Percentiles rank a stretch among this genome's conserved stretches.
phyloP scores from a whole-genome alignment of 1,140 invertebrate genomes.

The Drosophila pseudoobscura region DNA sequence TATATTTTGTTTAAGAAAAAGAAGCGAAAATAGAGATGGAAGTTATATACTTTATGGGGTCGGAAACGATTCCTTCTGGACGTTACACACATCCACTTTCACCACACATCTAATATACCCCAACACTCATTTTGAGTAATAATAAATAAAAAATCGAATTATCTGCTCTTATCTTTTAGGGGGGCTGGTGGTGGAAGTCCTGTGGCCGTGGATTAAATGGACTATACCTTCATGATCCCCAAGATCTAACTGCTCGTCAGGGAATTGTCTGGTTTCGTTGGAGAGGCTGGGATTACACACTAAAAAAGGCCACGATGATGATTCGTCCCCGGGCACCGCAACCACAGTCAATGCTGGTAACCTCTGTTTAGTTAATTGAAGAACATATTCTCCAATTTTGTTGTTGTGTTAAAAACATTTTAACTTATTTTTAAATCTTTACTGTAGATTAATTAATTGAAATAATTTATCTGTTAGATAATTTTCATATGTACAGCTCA shows the following conservation, averaged over 20 bases:
- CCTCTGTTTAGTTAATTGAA: conserved; percentile 40
- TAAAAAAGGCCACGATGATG: conserved; percentile 95
- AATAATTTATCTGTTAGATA: conserved; percentile 9
- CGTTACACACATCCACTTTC: no score
- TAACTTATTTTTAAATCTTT: conserved; percentile 57
- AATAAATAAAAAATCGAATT: conserved; percentile 18
- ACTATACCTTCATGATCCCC: conserved; percentile 93
- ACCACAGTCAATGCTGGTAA: conserved; percentile 51
- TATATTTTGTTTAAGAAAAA: no score
- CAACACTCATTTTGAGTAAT: no score
- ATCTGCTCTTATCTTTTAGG: conserved; percentile 74
- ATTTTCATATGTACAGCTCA: conserved; percentile 17
- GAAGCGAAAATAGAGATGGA: no score
- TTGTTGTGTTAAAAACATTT: conserved; percentile 55
- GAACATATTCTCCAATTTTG: conserved; percentile 31
- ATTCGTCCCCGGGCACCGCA: conserved; percentile 87
- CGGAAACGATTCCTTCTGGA: no score
- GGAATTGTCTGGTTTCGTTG: conserved; percentile 97
- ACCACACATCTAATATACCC: no score
- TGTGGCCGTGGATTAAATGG: conserved; percentile 94
- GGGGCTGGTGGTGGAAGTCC: conserved; percentile 97
- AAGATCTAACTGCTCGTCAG: conserved; percentile 94
- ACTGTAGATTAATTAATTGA: conserved; percentile 16
- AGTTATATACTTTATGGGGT: no score
- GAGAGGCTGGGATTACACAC: conserved; percentile 96